phyloP scores from a whole-genome alignment of 2,888 invertebrate species.

The Aromia moschata region DNA sequence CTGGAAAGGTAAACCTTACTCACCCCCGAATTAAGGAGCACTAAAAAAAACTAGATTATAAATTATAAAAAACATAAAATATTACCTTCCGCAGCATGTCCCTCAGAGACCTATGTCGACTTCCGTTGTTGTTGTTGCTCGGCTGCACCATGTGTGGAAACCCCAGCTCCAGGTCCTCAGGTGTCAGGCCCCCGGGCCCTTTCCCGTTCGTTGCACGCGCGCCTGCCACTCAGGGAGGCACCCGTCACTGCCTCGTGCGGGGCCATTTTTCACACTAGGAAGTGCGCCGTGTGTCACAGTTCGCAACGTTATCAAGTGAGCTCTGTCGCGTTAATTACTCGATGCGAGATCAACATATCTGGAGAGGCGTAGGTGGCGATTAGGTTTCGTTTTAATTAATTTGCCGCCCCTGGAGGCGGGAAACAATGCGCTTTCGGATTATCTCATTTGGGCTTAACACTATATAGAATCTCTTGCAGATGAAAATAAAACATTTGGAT shows the following conservation, averaged over 20 bases:
- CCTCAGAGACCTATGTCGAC: conserved; percentile 64
- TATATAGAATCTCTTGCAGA: no score
- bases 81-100: conserved; percentile 64
- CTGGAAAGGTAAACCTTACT: no score
- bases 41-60: background rate
- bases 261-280: conserved; percentile 12
- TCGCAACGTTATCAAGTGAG: conserved; percentile 7
- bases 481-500: no score
- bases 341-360: conserved; percentile 10
- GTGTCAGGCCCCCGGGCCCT: conserved; percentile 1
- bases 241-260: conserved; percentile 34
- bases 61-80: conserved; percentile 1
- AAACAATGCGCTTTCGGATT: no score
- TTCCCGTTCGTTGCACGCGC: background rate
- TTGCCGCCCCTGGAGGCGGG: no score
- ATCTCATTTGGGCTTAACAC: no score
- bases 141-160: conserved; percentile 60
- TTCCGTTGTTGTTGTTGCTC: conserved; percentile 62
- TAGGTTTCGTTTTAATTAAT: conserved; percentile 1
- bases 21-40: no score
- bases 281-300: conserved; percentile 1
- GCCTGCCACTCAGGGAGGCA: background rate
- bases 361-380: background rate
- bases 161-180: conserved; percentile 11
- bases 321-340: conserved; percentile 16